These are phyloP conservation scores for Drosophila kurseongensis DNA, from an alignment of 1,140 invertebrate species.

Conservation along the genomic window DNA sequence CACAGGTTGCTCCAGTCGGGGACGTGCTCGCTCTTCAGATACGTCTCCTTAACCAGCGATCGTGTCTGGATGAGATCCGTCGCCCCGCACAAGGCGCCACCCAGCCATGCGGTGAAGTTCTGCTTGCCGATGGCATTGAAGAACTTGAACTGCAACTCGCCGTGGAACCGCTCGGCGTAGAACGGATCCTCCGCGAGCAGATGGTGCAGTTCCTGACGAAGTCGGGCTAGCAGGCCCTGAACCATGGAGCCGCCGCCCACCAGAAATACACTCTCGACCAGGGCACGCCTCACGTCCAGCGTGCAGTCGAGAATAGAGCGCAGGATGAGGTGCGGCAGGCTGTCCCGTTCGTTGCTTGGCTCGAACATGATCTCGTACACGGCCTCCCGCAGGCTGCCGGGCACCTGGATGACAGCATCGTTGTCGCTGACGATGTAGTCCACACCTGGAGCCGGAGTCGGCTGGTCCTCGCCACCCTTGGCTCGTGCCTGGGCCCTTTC, in stretches of 20 bases:
- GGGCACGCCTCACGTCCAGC: constrained; percentile 89
- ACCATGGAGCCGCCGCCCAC: constrained; percentile 94
- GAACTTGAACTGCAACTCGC: constrained; percentile 88
- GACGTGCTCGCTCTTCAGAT: constrained; percentile 88
- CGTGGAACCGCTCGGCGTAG: constrained; percentile 87
- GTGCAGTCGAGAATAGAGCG: constrained; percentile 92
- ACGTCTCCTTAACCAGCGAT: constrained; percentile 91
- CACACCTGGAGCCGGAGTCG: constrained; percentile 87
- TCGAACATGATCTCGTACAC: constrained; percentile 94
- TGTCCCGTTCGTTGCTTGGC: constrained; percentile 92
- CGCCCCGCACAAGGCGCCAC: constrained; percentile 93
- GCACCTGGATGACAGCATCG: constrained; percentile 87
- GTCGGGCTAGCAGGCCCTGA: constrained; percentile 90
- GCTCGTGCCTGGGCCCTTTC: constrained; percentile 88
- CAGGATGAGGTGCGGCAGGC: constrained; percentile 93
- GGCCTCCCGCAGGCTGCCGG: constrained; percentile 90
- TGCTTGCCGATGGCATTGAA: constrained; percentile 91
- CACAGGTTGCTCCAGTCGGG: constrained; percentile 93
- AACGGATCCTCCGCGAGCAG: constrained; percentile 86
- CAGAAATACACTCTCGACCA: constrained; percentile 93
- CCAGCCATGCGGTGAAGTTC: constrained; percentile 94
- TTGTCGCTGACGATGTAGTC: constrained; percentile 90
- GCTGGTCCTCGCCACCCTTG: constrained; percentile 84
- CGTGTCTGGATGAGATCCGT: constrained; percentile 91
- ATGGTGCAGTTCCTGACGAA: constrained; percentile 90